phyloP scores from a whole-genome alignment of 1,140 invertebrate genomes.

The Nasonia giraulti region DNA sequence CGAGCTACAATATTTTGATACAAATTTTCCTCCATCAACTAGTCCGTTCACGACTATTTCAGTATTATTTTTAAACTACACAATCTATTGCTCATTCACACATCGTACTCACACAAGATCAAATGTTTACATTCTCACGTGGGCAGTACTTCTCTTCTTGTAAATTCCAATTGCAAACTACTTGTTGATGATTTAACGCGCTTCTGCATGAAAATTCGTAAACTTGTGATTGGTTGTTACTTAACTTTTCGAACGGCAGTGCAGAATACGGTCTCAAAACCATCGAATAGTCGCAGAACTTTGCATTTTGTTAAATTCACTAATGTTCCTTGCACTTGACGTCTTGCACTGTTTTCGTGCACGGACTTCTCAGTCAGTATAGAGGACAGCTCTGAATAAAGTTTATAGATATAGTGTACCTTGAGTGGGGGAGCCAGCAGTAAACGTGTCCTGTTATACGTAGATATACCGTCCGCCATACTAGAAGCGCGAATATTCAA shows the following conservation, averaged over 20 bases:
- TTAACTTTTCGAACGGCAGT: not conserved
- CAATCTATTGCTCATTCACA: not conserved
- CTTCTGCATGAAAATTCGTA: not conserved
- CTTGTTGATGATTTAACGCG: not conserved
- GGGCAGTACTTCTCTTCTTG: not conserved
- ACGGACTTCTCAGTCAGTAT: not conserved
- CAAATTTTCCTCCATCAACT: not conserved
- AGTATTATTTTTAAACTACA: not conserved
- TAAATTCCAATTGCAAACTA: not conserved
- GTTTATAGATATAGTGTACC: too few relatives aligned
- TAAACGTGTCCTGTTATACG: too few relatives aligned
- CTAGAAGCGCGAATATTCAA: too few relatives aligned
- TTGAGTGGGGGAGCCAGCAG: too few relatives aligned
- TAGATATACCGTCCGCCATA: too few relatives aligned
- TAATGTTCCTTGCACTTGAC: not conserved
- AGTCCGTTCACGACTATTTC: not conserved
- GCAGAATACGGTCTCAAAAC: not conserved
- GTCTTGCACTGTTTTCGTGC: not conserved
- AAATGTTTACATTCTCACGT: slow-evolving; percentile 4
- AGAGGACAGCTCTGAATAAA: not conserved
- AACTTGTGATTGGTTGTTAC: not conserved
- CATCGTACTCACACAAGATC: not conserved
- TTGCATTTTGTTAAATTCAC: not conserved
- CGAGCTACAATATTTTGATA: not conserved
- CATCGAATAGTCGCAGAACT: not conserved